Evolutionary conservation across 2,888 invertebrate species (phyloP), one percentile per base, ranked within the genome.

Genomic region (Eupithecia exiguata): DNA sequence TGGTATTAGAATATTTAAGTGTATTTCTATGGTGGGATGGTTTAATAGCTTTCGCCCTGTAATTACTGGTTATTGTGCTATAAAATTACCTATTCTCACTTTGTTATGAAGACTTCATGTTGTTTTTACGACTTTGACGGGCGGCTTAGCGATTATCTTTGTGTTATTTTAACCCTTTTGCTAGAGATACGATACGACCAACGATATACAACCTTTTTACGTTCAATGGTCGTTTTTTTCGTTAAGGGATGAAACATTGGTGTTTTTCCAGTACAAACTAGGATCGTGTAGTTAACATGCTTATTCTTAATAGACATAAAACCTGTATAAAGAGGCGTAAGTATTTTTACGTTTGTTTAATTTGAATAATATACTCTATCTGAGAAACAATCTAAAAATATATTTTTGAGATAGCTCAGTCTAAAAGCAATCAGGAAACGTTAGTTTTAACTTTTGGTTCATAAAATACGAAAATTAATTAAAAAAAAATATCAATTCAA

Each of bases 1-100:
- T 68, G 18, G 18, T 35, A 68, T 67, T 30, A 68, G 68, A 75
- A 75, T 77, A 75, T 69, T 73, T 71, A 35, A 77, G 71, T 71
- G 18, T 62, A n/a, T 62, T 72, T 65, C 43, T 30, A 69, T 30
- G 68, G 61, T 58, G 40, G 74, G n/a, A 35, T 21, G 14, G 9
- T 63, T 68, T 70, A 65, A 71, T 58, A 58, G 53, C 69, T 61
- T 66, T 70, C 1, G 68, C 43, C 30, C n/a, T 68, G 71, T 35
- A 65, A 63, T 74, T 74, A 68, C 49, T 69, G 65, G 65, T 71
- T 49, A 63, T 36, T 63, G 63, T 63, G 63, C 10, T 35, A n/a
- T 63, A 16, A 36, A 36, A 35, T 63, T 35, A 63, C 63, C 63
- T 63, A 36, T 63, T 63, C n/a, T 10, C 35, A 36, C 63, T 63